phyloP scores from a whole-genome alignment of 1,140 invertebrate genomes.

The Acromyrmex echinatior region DNA sequence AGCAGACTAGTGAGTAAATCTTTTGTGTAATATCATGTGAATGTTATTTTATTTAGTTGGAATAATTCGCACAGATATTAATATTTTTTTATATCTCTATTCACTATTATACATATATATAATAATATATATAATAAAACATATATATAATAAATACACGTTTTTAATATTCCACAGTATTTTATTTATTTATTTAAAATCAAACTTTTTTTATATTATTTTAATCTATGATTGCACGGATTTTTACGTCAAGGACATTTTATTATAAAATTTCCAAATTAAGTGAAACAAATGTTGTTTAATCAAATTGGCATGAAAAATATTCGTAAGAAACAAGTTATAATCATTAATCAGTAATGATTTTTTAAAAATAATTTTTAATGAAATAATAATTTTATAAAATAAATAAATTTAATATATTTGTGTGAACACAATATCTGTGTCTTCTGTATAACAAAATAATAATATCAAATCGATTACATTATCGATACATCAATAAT shows the following conservation, averaged over 20 bases:
- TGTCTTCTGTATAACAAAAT: background rate
- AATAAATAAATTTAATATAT: conserved; percentile 30
- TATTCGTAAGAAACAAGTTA: background rate
- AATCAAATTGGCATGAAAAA: background rate
- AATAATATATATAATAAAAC: background rate
- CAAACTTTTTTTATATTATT: background rate
- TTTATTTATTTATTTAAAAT: background rate
- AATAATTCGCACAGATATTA: background rate
- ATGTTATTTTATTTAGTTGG: background rate
- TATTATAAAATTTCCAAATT: background rate
- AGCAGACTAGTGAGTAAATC: background rate
- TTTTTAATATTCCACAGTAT: background rate
- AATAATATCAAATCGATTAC: conserved; percentile 21
- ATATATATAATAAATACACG: background rate
- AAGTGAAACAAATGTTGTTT: background rate
- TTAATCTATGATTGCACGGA: background rate
- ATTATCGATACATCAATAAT: background rate
- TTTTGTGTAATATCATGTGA: background rate
- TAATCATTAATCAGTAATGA: background rate
- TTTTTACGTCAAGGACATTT: background rate
- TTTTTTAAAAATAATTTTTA: conserved; percentile 13
- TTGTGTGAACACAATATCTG: background rate
- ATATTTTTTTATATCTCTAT: background rate
- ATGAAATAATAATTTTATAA: conserved; percentile 2
- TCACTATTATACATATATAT: background rate